Percentiles rank a stretch among this genome's conserved stretches.
Evolutionary conservation across 2,113 vertebrate species (phyloP).

Genomic region (Psettodes erumei): DNA sequence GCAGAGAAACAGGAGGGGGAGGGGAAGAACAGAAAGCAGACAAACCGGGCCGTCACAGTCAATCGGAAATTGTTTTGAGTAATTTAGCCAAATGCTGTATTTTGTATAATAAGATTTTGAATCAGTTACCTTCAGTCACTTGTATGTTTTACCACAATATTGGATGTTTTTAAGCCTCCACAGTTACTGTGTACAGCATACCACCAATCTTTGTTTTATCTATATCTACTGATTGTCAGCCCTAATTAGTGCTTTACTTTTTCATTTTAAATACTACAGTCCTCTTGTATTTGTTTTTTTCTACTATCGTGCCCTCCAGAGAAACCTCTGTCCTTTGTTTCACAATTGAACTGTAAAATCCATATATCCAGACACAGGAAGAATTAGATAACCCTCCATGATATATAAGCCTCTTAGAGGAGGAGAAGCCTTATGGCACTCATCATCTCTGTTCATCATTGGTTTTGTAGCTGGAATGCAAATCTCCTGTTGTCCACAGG

Average conservation of each 20-base stretch:
- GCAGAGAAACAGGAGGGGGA: too few relatives aligned
- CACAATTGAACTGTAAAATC: slow-evolving; percentile 32
- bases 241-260: background rate
- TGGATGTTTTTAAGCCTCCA: too few relatives aligned
- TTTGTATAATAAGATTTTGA: background rate
- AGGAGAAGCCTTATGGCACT: slow-evolving; percentile 50
- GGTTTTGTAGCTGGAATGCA: slow-evolving; percentile 34
- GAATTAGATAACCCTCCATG: slow-evolving; percentile 49
- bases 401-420: slow-evolving; percentile 61
- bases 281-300: background rate
- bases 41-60: too few relatives aligned
- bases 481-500: slow-evolving; percentile 61
- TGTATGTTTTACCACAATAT: background rate
- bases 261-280: background rate
- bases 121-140: background rate
- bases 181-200: too few relatives aligned
- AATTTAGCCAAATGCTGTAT: background rate
- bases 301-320: background rate
- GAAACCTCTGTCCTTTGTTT: slow-evolving; percentile 7
- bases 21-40: too few relatives aligned
- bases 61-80: too few relatives aligned
- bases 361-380: slow-evolving; percentile 33
- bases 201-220: too few relatives aligned
- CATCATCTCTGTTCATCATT: slow-evolving; percentile 59
- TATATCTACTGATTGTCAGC: background rate